Evolutionary conservation across 1,140 invertebrate genomes (phyloP).

Genomic region (Lucilia sericata): DNA sequence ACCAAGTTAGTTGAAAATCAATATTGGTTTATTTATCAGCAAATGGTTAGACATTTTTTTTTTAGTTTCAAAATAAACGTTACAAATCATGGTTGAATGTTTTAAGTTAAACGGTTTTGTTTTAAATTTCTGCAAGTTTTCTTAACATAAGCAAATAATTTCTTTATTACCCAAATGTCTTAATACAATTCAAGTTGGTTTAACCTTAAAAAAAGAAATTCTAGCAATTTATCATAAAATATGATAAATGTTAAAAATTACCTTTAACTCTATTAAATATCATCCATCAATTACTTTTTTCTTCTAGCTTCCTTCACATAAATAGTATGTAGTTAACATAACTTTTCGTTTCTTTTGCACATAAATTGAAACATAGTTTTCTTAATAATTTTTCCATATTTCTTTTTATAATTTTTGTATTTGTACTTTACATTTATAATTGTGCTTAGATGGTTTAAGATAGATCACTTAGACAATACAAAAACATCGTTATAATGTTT

Average conservation of each 20-base stretch:
- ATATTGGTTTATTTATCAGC: conserved; percentile 4
- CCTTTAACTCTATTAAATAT: conserved; percentile 19
- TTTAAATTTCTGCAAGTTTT: background rate
- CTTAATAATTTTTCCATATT: background rate
- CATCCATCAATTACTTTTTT: background rate
- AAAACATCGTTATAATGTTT: conserved; percentile 1
- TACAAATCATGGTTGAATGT: background rate
- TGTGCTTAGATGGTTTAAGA: conserved; percentile 5
- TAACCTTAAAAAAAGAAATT: background rate
- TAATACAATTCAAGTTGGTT: background rate
- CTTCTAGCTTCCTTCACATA: background rate
- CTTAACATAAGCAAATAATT: background rate
- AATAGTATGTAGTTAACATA: background rate
- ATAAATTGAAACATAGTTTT: conserved; percentile 6
- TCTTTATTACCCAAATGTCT: background rate
- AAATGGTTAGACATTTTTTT: background rate
- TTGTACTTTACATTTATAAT: conserved; percentile 13
- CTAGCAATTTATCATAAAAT: conserved; percentile 16
- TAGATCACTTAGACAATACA: background rate
- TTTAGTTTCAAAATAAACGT: background rate
- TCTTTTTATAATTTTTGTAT: background rate
- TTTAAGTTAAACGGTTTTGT: background rate
- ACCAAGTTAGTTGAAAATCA: background rate
- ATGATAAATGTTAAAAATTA: conserved; percentile 3
- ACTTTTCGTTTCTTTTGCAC: background rate